Evolutionary conservation across 2,888 invertebrate genomes (phyloP).

Genomic region (Thyatira batis): DNA sequence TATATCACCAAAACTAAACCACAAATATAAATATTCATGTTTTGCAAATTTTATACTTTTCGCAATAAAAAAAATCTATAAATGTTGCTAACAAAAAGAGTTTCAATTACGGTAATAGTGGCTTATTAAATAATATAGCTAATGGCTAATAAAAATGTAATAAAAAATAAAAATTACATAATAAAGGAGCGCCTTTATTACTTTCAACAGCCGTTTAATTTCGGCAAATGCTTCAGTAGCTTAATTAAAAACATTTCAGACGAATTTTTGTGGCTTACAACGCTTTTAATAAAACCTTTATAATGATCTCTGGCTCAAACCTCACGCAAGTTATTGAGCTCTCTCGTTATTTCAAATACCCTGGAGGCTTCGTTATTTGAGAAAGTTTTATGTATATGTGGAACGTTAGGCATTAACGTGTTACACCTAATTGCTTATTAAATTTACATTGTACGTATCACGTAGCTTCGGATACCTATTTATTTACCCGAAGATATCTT

Average conservation of each 20-base stretch:
- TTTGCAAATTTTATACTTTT: background rate
- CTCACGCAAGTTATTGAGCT: conserved; percentile 31
- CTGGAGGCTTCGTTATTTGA: conserved; percentile 22
- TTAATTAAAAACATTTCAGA: conserved; percentile 48
- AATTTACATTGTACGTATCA: background rate
- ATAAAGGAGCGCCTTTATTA: conserved; percentile 29
- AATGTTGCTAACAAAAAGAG: background rate
- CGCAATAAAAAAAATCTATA: background rate
- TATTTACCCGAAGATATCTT: too few species aligned
- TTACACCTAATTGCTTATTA: background rate
- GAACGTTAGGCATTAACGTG: conserved; percentile 4
- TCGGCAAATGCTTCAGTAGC: conserved; percentile 37
- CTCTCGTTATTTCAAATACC: conserved; percentile 33
- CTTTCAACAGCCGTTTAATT: conserved; percentile 34
- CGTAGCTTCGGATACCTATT: background rate
- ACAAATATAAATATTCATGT: background rate
- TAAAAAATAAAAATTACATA: conserved; percentile 27
- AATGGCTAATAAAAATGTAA: conserved; percentile 4
- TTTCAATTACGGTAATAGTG: conserved; percentile 5
- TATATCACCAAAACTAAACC: too few species aligned
- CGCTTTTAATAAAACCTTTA: conserved; percentile 40
- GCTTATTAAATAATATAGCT: conserved; percentile 5
- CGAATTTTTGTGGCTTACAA: conserved; percentile 43
- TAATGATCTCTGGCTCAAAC: conserved; percentile 39
- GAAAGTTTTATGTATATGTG: conserved; percentile 6